Base-by-base conservation (phyloP, 2,797 vertebrate genomes). In the Potorous gilbertii region DNA sequence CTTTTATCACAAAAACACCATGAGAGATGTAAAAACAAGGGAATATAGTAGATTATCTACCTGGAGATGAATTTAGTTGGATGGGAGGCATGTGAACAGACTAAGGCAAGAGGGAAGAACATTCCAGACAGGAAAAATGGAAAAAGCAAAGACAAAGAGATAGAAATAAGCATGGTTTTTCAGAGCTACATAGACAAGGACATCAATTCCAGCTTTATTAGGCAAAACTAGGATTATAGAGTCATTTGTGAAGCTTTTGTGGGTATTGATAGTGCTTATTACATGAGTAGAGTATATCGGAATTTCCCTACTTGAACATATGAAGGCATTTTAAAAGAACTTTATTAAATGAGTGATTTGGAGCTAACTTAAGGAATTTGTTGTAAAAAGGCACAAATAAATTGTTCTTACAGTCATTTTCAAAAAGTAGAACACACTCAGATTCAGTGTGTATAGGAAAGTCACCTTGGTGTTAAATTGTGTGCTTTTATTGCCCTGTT, bases 401-500 rank as follows among this genome's bases (percentile, higher is more conserved):
- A 93, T 74, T 57, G 59, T 66, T 29, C 14, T 14, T 94, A 94
- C 1, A 28, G 2, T n/a, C 62, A 56, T 93, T 92, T 97, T 93
- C 54, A 5, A 95, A 1, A 28, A 95, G 96, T 28, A 55, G 55
- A 92, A n/a, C 4, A 81, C 28, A 74, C 97, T 97, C 56, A 96
- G 28, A 91, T 57, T 28, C 29, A 31, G 16, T 89, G 92, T 96
- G 62, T 34, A 96, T 89, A 62, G 87, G 92, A 98, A 98, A 90
- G 96, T 98, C 94, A 98, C 56, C 93, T 96, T 96, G 92, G 3
- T 55, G 50, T 92, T 97, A 95, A 97, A 81, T 40, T 96, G 27
- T 87, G 87, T 90, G 46, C 95, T 94, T 97, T 97, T 97, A 98
- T 94, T 97, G 46, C 6, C 90, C 95, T 96, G 52, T 96, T 97